Evolutionary conservation across 2,113 vertebrate genomes (phyloP).

Genomic region (Lophius piscatorius): DNA sequence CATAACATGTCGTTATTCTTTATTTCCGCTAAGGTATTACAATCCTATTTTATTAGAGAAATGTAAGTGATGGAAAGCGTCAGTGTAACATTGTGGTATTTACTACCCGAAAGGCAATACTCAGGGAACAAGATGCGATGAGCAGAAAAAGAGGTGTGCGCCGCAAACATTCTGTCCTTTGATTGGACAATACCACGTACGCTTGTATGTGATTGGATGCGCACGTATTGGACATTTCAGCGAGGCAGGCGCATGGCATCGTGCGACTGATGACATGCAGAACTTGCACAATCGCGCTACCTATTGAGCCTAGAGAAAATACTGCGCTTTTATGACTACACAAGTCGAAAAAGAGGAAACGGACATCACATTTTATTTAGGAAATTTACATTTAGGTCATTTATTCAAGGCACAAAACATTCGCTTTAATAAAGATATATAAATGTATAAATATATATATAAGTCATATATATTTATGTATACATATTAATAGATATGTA

Average conservation of each 20-base stretch:
- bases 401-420: neutral
- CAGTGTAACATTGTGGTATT: too few relatives aligned
- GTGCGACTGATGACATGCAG: neutral
- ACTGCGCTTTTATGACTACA: neutral
- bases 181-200: constrained; percentile 41
- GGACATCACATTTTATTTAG: neutral
- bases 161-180: constrained; percentile 1
- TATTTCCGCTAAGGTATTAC: neutral
- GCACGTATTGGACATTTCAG: too few relatives aligned
- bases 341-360: neutral
- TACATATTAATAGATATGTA: too few relatives aligned
- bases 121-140: rapidly evolving
- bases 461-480: too few relatives aligned
- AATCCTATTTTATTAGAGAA: too few relatives aligned
- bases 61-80: too few relatives aligned
- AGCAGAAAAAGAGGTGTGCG: constrained; percentile 11
- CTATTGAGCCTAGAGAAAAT: constrained; percentile 6
- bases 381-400: neutral
- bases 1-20: neutral
- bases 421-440: neutral
- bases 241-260: too few relatives aligned
- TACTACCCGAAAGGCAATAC: neutral
- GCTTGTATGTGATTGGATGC: constrained; percentile 34
- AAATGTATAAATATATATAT: neutral
- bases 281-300: constrained; percentile 27